phyloP scores from a whole-genome alignment of 2,113 vertebrate species.

The Podarcis raffonei region DNA sequence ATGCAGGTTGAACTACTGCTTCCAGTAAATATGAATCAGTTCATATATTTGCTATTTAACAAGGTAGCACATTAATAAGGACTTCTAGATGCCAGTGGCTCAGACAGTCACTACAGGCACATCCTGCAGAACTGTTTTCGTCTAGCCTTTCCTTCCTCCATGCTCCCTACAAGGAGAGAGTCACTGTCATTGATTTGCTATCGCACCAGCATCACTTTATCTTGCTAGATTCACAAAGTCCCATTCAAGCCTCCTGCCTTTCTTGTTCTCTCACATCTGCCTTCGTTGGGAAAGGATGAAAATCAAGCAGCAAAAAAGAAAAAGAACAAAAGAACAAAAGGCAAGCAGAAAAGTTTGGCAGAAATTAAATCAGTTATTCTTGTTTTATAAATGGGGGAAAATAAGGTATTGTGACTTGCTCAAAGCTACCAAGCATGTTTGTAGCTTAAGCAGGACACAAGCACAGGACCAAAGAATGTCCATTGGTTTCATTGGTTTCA shows the following conservation, averaged over 20 bases:
- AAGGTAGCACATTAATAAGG: neutral
- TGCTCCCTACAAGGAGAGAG: neutral
- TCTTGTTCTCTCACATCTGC: neutral
- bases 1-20: neutral
- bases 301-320: neutral
- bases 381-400: neutral
- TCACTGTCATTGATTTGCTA: neutral
- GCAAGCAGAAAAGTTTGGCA: neutral
- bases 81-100: neutral
- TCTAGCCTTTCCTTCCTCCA: neutral
- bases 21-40: neutral
- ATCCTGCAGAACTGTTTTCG: too few species aligned
- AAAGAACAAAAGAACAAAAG: too few species aligned
- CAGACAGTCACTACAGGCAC: neutral
- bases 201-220: neutral
- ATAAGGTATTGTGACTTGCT: neutral
- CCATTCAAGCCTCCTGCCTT: neutral
- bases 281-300: neutral
- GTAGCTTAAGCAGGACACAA: neutral
- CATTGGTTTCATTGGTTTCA: neutral
- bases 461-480: neutral
- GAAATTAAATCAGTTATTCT: neutral
- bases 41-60: neutral
- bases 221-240: neutral
- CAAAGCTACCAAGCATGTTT: neutral